Base-by-base conservation (phyloP, 2,797 vertebrate species). In the Intellagama lesueurii region DNA sequence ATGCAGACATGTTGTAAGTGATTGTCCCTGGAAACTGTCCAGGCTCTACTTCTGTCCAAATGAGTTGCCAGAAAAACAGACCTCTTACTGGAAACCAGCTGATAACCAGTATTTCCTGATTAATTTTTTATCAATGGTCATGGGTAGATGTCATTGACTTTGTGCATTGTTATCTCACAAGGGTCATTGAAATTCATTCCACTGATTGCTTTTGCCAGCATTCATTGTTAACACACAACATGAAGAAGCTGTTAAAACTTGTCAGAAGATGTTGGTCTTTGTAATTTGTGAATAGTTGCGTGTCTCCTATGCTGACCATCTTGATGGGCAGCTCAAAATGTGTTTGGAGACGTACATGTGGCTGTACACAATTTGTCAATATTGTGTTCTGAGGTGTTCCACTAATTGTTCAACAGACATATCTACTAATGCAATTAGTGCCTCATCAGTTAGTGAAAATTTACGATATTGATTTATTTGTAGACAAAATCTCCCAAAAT, bases 31-130 rank as follows among this genome's bases (percentile, higher is more conserved):
- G 76, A 70, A 19, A 47, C 35, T 72, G 76, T 85, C 83, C 83
- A 89, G 56, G 30, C 12, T 80, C 47, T 19, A 16, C 17, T 89
- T 40, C 49, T 72, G 7, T 80, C 19, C 76, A 73, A 7, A 26
- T 47, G 16, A 44, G 9, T 60, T 85, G 83, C 76, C 77, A 85
- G 56, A 49, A 85, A 80, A 80, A 81, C 49, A 87, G 22, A 73
- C 52, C 66, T 79, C 32, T 89, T 81, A 89, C 88, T 80, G 88
- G 88, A 89, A 89, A 81, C 35, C 52, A 64, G 28, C 76, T 49
- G 83, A 75, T 80, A 60, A 64, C 35, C 35, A 32, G 77, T 5
- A 73, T 64, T 73, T 85, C 22, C 35, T 81, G 30, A 30, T 85
- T 85, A 89, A 85, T 76, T 73, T 68, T 76, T 83, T 66, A 66